Percentiles rank a stretch among this genome's conserved stretches.
Conservation (phyloP, 2,797 vertebrate genomes). For the Clarias laeviceps region DNA sequence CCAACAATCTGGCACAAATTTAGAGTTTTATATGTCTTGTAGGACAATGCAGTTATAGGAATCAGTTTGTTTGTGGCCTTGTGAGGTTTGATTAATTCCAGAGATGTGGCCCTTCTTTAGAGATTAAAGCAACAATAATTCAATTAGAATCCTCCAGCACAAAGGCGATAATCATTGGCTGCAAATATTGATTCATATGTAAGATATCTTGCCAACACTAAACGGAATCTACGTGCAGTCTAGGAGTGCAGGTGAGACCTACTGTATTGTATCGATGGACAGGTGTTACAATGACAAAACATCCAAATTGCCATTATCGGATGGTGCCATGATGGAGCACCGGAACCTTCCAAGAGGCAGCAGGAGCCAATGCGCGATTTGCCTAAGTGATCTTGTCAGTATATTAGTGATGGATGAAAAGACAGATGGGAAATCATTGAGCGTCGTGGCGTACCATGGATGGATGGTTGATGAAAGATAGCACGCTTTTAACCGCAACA, state of each 20-base stretch:
- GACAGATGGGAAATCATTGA: constrained; percentile 60
- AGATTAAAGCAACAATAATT: neutral
- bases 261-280: constrained; percentile 25
- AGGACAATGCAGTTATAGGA: neutral
- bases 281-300: constrained; percentile 46
- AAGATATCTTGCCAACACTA: neutral
- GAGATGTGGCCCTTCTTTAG: no score
- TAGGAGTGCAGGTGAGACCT: constrained; percentile 26
- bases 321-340: constrained; percentile 43
- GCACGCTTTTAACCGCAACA: constrained; percentile 42
- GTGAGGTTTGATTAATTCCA: neutral
- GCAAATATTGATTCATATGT: constrained; percentile 23
- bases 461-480: constrained; percentile 53
- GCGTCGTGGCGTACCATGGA: constrained; percentile 50
- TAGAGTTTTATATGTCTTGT: neutral
- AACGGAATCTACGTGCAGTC: neutral
- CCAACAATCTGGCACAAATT: neutral
- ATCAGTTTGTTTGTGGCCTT: neutral
- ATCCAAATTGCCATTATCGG: constrained; percentile 45
- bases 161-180: neutral
- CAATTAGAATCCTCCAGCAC: no score
- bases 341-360: constrained; percentile 36
- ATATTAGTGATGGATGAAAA: constrained; percentile 58
- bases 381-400: constrained; percentile 59
- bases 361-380: constrained; percentile 49